These are phyloP conservation scores for Aporrectodea caliginosa DNA, from an alignment of 1,140 invertebrate species.

Conservation along the genomic window DNA sequence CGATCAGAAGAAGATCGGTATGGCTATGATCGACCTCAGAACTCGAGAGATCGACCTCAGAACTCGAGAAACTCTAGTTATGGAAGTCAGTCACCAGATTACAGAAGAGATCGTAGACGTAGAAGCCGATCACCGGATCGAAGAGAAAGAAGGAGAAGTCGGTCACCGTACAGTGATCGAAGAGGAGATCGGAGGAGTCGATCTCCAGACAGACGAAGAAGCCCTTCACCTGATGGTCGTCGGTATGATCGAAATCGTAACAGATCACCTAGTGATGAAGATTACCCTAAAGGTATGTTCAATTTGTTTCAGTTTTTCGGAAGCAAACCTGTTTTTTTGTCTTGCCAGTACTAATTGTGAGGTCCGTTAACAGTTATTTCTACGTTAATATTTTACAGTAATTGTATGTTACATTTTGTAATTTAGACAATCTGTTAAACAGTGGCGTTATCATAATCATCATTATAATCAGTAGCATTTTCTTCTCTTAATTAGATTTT, in stretches of 20 bases:
- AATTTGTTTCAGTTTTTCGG: neutral
- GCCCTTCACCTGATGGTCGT: neutral
- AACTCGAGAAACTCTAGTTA: neutral
- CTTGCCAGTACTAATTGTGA: too few species aligned
- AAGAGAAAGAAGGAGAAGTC: neutral
- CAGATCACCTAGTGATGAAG: neutral
- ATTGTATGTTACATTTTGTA: too few species aligned
- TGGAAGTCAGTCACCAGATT: neutral
- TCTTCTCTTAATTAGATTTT: too few species aligned
- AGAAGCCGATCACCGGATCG: neutral
- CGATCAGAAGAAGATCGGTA: neutral
- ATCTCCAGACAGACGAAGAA: neutral
- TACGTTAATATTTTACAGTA: too few species aligned
- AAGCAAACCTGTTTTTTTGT: too few species aligned
- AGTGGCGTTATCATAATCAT: too few species aligned
- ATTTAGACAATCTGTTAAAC: too few species aligned
- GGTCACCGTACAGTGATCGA: neutral
- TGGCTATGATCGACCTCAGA: neutral
- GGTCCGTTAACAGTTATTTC: too few species aligned
- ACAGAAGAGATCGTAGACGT: neutral
- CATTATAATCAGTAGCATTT: too few species aligned
- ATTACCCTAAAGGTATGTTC: neutral
- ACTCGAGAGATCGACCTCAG: neutral
- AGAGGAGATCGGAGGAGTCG: neutral
- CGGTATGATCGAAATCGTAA: neutral